phyloP scores from a whole-genome alignment of 2,113 vertebrate genomes.

The Chloropsis hardwickii region DNA sequence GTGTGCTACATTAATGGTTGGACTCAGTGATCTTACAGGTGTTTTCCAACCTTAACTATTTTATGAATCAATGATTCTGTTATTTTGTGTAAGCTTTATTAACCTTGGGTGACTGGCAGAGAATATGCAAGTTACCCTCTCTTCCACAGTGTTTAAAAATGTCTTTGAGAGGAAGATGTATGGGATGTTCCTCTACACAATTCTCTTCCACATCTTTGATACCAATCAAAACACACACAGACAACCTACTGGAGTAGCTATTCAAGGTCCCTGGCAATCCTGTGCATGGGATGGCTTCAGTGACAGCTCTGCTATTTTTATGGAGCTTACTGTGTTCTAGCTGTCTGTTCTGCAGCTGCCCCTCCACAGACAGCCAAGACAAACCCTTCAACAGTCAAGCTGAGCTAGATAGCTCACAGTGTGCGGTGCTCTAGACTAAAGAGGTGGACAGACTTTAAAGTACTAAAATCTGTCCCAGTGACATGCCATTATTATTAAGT shows the following conservation, averaged over 20 bases:
- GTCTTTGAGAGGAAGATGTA: neutral
- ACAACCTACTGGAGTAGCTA: neutral
- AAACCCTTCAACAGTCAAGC: neutral
- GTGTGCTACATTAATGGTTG: neutral
- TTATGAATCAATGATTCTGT: neutral
- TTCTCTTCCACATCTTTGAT: neutral
- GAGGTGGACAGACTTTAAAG: neutral
- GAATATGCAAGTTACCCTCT: neutral
- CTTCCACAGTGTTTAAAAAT: neutral
- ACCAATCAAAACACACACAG: neutral
- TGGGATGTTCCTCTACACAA: neutral
- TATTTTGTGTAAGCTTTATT: neutral
- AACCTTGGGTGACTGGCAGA: neutral
- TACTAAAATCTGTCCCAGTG: neutral
- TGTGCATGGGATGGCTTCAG: neutral
- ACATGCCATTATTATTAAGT: neutral
- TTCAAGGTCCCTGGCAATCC: neutral
- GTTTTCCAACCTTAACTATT: neutral
- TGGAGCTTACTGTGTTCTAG: neutral
- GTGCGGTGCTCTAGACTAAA: neutral
- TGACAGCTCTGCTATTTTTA: neutral
- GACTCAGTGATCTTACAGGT: neutral
- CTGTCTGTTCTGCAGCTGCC: neutral
- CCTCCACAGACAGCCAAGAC: neutral
- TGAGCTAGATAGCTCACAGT: neutral